Percentiles rank a stretch among this genome's conserved stretches.
phyloP scores from a whole-genome alignment of 2,888 invertebrate species.

The Aromia moschata region DNA sequence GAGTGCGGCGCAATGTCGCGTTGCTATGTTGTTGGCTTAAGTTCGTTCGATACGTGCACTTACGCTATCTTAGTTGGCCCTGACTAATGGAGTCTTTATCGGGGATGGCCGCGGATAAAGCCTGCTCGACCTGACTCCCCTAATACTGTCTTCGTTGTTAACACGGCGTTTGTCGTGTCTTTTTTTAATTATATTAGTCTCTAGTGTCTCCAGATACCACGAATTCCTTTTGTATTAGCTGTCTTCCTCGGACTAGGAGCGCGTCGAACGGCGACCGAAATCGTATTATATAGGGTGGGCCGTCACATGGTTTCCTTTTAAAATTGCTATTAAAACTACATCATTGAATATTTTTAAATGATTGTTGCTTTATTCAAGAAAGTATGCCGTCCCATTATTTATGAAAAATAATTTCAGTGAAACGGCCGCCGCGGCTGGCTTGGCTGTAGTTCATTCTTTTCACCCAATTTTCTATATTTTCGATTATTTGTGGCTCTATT shows the following conservation, averaged over 20 bases:
- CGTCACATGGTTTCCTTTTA: no score
- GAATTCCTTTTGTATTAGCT: constrained; percentile 37
- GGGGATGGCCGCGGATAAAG: constrained; percentile 48
- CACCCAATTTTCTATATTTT: no score
- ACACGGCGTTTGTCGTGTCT: constrained; percentile 43
- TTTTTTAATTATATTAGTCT: constrained; percentile 46
- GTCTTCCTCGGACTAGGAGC: not conserved
- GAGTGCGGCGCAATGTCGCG: constrained; percentile 52
- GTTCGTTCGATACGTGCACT: constrained; percentile 58
- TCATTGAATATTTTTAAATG: no score
- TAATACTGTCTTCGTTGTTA: constrained; percentile 51
- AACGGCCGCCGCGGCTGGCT: no score
- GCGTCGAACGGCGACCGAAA: no score
- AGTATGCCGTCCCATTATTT: no score
- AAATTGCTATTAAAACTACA: no score
- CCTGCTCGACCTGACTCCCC: constrained; percentile 51
- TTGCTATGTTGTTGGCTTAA: constrained; percentile 50
- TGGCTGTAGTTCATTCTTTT: no score
- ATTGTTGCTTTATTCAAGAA: no score
- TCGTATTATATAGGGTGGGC: no score
- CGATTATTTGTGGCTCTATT: no score
- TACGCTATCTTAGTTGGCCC: constrained; percentile 57
- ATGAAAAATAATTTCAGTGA: no score
- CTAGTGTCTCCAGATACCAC: constrained; percentile 38
- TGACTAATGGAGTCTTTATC: constrained; percentile 61